Percentiles rank a stretch among this genome's conserved stretches.
Conservation (phyloP, 2,888 invertebrate genomes). For the Melinaea menophilus region DNA sequence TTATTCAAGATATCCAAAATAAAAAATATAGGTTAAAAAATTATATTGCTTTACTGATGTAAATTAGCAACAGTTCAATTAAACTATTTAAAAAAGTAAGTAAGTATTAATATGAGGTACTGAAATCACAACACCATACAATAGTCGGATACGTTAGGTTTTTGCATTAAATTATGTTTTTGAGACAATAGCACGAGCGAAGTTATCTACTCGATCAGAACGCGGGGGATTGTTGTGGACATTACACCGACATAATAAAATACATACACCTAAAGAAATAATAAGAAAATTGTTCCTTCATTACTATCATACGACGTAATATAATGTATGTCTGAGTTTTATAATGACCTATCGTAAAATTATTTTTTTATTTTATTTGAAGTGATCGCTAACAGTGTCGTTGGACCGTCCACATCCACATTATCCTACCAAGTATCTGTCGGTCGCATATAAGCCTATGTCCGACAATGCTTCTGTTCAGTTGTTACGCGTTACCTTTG, state of each 20-base stretch:
- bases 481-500: slow-evolving; percentile 64
- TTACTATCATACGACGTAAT: too few species aligned
- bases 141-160: slow-evolving; percentile 71
- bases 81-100: not conserved
- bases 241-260: slow-evolving; percentile 18
- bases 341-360: too few species aligned
- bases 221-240: slow-evolving; percentile 48
- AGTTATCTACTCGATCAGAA: slow-evolving; percentile 64
- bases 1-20: too few species aligned
- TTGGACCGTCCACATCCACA: slow-evolving; percentile 44
- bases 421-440: slow-evolving; percentile 47
- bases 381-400: too few species aligned
- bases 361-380: too few species aligned
- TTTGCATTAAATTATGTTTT: slow-evolving; percentile 70
- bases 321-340: too few species aligned
- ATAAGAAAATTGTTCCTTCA: not conserved
- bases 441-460: slow-evolving; percentile 73
- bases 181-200: slow-evolving; percentile 66
- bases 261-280: not conserved
- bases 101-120: slow-evolving; percentile 18
- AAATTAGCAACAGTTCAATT: too few species aligned
- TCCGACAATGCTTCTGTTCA: slow-evolving; percentile 67
- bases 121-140: slow-evolving; percentile 40
- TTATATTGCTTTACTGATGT: too few species aligned
- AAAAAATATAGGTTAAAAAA: too few species aligned